phyloP scores from a whole-genome alignment of 2,888 invertebrate species.

The Parthenolecanium corni region DNA sequence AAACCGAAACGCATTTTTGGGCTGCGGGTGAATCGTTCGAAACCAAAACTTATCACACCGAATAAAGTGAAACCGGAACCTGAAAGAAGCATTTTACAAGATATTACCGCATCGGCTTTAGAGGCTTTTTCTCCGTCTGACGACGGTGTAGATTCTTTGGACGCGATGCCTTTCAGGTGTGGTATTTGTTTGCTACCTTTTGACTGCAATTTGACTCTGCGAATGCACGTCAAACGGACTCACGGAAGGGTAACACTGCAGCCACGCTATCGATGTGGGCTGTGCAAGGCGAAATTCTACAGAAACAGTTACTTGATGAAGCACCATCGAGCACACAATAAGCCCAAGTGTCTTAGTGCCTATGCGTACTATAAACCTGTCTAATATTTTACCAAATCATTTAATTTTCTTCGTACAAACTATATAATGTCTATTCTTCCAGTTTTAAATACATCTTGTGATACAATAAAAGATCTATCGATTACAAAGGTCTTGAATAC shows the following conservation, averaged over 20 bases:
- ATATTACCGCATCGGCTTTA: background rate
- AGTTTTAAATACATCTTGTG: background rate
- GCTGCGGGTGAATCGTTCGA: background rate
- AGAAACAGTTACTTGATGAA: slow-evolving; percentile 35
- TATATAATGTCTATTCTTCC: background rate
- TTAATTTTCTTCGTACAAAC: background rate
- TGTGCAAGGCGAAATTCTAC: slow-evolving; percentile 36
- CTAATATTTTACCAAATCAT: background rate
- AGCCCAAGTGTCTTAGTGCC: slow-evolving; percentile 2
- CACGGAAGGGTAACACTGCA: slow-evolving; percentile 34
- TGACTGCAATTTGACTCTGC: slow-evolving; percentile 33
- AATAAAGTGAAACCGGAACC: background rate
- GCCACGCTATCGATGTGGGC: slow-evolving; percentile 35
- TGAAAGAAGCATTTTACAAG: background rate
- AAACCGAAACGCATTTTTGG: background rate
- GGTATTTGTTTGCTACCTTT: slow-evolving; percentile 34
- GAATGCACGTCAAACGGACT: slow-evolving; percentile 33
- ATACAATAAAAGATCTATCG: background rate
- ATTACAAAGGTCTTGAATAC: too few relatives aligned
- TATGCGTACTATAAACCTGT: background rate
- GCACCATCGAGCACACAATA: slow-evolving; percentile 35
- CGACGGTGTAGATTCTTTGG: background rate
- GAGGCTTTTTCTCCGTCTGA: background rate
- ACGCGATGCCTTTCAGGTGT: slow-evolving; percentile 33
- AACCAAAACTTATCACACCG: background rate